phyloP scores from a whole-genome alignment of 2,888 invertebrate genomes.

The Diplolepis rosae region DNA sequence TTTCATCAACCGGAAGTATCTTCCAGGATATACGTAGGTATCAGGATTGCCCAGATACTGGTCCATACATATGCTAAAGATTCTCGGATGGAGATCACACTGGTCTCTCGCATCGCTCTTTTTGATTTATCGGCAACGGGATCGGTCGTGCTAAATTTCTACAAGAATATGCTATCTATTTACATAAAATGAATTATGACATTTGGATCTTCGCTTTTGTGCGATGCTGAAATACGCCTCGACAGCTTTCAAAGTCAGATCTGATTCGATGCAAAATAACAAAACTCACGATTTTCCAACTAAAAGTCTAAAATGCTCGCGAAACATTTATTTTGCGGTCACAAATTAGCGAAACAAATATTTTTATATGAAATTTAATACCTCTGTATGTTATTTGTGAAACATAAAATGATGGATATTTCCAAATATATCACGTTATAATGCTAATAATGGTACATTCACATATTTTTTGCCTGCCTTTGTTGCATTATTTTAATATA shows the following conservation, averaged over 20 bases:
- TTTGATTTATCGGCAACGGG: slow-evolving; percentile 71
- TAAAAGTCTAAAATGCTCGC: no score
- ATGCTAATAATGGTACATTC: no score
- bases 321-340: no score
- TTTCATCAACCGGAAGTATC: slow-evolving; percentile 47
- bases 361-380: no score
- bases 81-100: slow-evolving; percentile 61
- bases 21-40: slow-evolving; percentile 50
- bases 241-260: slow-evolving; percentile 1
- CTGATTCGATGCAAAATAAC: no score
- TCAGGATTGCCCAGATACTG: slow-evolving; percentile 58
- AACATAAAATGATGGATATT: no score
- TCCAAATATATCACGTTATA: no score
- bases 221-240: not conserved
- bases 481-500: no score
- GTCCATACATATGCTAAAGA: slow-evolving; percentile 70
- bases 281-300: no score
- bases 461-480: no score
- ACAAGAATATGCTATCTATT: slow-evolving; percentile 69
- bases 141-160: slow-evolving; percentile 70
- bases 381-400: no score
- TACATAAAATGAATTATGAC: slow-evolving; percentile 58
- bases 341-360: no score
- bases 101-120: slow-evolving; percentile 59
- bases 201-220: slow-evolving; percentile 34